phyloP scores from a whole-genome alignment of 2,113 vertebrate species.

The Gorilla gorilla region DNA sequence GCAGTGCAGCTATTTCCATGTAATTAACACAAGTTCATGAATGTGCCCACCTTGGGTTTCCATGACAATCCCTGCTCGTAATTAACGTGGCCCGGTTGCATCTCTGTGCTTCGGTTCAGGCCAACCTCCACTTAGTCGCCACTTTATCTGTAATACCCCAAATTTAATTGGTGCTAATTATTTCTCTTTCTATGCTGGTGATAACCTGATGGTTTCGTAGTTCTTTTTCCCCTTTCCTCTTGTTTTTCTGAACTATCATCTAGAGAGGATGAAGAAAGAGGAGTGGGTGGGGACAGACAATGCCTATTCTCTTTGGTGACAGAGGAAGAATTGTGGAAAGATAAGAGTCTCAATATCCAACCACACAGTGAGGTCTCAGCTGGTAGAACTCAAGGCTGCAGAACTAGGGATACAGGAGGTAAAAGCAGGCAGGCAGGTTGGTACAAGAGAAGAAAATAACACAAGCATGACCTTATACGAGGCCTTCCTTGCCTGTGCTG shows the following conservation, averaged over 20 bases:
- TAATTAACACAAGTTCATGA: constrained; percentile 41
- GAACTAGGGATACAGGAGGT: neutral
- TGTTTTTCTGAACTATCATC: constrained; percentile 18
- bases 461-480: constrained; percentile 54
- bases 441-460: neutral
- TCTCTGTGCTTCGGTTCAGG: neutral
- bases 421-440: neutral
- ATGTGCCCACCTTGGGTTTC: constrained; percentile 70
- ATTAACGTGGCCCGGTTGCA: constrained; percentile 47
- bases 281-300: no score
- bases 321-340: neutral
- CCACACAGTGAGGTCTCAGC: neutral
- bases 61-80: constrained; percentile 76
- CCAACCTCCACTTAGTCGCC: constrained; percentile 29
- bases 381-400: neutral
- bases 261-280: neutral
- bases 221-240: neutral
- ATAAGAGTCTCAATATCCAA: neutral
- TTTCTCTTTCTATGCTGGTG: neutral
- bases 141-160: constrained; percentile 32
- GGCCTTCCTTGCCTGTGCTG: neutral
- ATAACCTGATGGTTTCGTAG: neutral
- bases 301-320: neutral
- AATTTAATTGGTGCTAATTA: constrained; percentile 42
- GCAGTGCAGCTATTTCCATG: neutral